Evolutionary conservation across 2,888 invertebrate species (phyloP), one percentile per base, ranked within the genome.

Genomic region (Piscicola geometra): DNA sequence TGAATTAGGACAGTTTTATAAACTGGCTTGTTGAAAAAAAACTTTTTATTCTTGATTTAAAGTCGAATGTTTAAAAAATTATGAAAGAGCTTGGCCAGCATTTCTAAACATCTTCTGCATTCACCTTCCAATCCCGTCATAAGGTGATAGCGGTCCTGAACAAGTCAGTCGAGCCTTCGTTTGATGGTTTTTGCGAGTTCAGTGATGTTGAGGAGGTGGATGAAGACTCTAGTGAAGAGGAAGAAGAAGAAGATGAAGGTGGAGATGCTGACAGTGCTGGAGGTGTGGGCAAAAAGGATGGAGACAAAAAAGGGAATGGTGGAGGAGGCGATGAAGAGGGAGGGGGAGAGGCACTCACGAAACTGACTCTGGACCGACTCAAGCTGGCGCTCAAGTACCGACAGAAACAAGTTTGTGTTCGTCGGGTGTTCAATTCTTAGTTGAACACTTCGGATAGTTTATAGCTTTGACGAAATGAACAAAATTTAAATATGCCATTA

Each of bases 331-430:
- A 79, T 30, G 68, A 76, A 0, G 79, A 81, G 25, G 1, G n/a
- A 32, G 30, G 21, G 0, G 56, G 28, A 52, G 25, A 30, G 2
- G 56, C n/a, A 1, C 28, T 30, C 21, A 72, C 52, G 36, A 81
- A 81, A 41, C 78, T 84, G 35, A 86, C 85, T 0, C 81, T 88
- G 71, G 83, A 86, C 25, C 81, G 88, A 72, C 83, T 88, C 41
- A 88, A 88, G 81, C 81, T 88, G 78, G 88, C 88, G n/a, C 84
- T 88, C 72, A 88, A 88, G 80, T 88, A 87, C 80, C 87, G 88
- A 80, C 88, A 88, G 81, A 88, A 88, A 82, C 87, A 87, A 86
- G 88, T 88, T 77, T 75, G 81, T 75, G 21, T 35, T 64, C 3
- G n/a, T n/a, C n/a, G n/a, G n/a, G n/a, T n/a, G n/a, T 30, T n/a